phyloP scores from a whole-genome alignment of 2,888 invertebrate genomes.

The Hecatera dysodea region DNA sequence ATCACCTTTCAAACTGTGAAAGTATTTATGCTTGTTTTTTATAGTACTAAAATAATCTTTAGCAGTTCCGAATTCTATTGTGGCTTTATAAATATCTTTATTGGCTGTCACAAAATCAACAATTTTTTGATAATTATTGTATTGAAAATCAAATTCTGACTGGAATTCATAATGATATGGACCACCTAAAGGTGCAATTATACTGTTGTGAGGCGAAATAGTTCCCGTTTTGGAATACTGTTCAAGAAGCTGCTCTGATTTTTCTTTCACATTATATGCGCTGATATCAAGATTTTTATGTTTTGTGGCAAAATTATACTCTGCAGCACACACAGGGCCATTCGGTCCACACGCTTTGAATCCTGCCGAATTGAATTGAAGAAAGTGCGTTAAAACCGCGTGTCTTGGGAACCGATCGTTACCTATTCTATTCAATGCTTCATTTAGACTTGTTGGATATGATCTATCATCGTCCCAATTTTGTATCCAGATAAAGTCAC shows the following conservation, averaged over 20 bases:
- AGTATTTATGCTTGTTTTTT: conserved; percentile 89
- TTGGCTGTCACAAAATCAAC: conserved; percentile 96
- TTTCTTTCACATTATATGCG: conserved; percentile 95
- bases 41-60: conserved; percentile 96
- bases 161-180: conserved; percentile 97
- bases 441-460: conserved; percentile 75
- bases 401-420: conserved; percentile 79
- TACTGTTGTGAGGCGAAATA: conserved; percentile 96
- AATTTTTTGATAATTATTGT: conserved; percentile 96
- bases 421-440: conserved; percentile 78
- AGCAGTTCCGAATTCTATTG: conserved; percentile 96
- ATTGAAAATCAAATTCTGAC: conserved; percentile 98
- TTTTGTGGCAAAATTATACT: conserved; percentile 93
- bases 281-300: conserved; percentile 94
- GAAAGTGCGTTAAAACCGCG: conserved; percentile 80
- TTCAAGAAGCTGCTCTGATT: conserved; percentile 95
- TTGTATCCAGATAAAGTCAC: conserved; percentile 98
- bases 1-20: conserved; percentile 96
- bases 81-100: conserved; percentile 93
- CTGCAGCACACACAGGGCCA: conserved; percentile 72
- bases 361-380: conserved; percentile 84
- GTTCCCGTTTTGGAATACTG: conserved; percentile 97
- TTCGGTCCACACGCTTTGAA: conserved; percentile 84
- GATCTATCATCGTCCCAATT: conserved; percentile 92
- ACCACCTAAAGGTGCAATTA: conserved; percentile 98